Conservation (phyloP, 2,888 invertebrate genomes). For the Cactoblastis cactorum region DNA sequence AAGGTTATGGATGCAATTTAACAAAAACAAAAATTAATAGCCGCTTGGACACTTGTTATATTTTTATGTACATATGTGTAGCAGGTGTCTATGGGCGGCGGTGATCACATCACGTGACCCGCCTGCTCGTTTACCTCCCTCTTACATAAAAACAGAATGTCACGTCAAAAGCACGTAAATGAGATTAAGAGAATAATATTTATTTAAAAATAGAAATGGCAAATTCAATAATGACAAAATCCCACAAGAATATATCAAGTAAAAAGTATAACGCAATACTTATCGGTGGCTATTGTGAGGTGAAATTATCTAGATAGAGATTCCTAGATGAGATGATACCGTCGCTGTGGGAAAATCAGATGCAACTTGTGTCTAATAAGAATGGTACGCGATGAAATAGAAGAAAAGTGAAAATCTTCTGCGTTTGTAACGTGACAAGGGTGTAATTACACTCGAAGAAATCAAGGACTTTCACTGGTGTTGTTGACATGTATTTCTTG, state of each 20-base stretch:
- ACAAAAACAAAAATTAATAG: too few relatives aligned
- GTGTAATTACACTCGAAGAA: constrained; percentile 28
- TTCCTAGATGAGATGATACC: constrained; percentile 33
- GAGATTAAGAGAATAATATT: too few relatives aligned
- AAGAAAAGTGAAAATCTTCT: constrained; percentile 47
- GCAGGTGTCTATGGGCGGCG: too few relatives aligned
- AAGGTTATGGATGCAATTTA: too few relatives aligned
- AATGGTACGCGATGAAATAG: constrained; percentile 34
- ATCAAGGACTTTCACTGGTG: constrained; percentile 20
- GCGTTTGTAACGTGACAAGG: constrained; percentile 20
- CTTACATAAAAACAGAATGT: too few relatives aligned
- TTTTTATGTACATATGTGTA: too few relatives aligned
- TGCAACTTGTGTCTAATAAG: constrained; percentile 27
- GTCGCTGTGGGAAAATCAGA: constrained; percentile 40
- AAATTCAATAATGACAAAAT: not conserved
- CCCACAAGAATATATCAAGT: constrained; percentile 13
- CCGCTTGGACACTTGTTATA: too few relatives aligned
- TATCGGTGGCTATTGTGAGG: constrained; percentile 23
- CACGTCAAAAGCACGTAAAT: too few relatives aligned
- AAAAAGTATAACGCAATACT: constrained; percentile 18
- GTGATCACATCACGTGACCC: too few relatives aligned
- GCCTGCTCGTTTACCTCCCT: too few relatives aligned
- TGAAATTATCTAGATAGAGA: constrained; percentile 27
- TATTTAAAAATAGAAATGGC: too few relatives aligned
- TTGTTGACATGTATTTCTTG: constrained; percentile 1